phyloP scores from a whole-genome alignment of 2,113 vertebrate species.

The Empidonax traillii region DNA sequence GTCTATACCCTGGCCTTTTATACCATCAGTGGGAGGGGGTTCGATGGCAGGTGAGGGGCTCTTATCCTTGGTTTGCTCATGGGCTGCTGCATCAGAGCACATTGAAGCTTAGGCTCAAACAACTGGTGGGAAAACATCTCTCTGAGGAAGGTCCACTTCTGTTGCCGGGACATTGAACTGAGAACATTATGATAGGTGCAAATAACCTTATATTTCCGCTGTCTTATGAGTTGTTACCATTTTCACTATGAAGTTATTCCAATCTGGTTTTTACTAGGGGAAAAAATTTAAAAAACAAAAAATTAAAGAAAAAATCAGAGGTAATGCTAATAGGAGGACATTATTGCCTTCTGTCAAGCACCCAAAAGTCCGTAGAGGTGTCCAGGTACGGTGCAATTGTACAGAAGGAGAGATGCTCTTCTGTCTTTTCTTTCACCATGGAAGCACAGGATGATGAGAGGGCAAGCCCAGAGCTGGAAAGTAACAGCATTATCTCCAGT shows the following conservation, averaged over 20 bases:
- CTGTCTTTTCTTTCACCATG: not conserved
- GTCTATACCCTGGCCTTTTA: not conserved
- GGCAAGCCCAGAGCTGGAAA: not conserved
- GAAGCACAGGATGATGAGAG: not conserved
- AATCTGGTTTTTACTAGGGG: not conserved
- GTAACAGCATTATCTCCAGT: not conserved
- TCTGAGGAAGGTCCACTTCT: not conserved
- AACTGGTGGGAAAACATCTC: not conserved
- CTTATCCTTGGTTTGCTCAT: fast-evolving
- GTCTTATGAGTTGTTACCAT: not conserved
- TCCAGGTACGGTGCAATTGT: not conserved
- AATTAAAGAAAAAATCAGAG: not conserved
- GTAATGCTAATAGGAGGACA: not conserved
- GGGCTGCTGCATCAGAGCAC: not conserved
- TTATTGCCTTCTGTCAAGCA: not conserved
- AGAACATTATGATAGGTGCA: not conserved
- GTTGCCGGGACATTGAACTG: not conserved
- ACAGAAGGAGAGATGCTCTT: not conserved
- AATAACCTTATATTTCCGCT: not conserved
- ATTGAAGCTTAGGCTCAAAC: not conserved
- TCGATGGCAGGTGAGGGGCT: fast-evolving
- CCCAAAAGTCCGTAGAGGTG: fast-evolving
- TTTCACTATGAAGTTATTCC: not conserved
- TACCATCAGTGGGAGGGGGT: fast-evolving
- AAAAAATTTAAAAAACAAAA: too few relatives aligned